These are phyloP conservation scores for Heliothis virescens DNA, from an alignment of 1,140 invertebrate species.

Conservation along the genomic window DNA sequence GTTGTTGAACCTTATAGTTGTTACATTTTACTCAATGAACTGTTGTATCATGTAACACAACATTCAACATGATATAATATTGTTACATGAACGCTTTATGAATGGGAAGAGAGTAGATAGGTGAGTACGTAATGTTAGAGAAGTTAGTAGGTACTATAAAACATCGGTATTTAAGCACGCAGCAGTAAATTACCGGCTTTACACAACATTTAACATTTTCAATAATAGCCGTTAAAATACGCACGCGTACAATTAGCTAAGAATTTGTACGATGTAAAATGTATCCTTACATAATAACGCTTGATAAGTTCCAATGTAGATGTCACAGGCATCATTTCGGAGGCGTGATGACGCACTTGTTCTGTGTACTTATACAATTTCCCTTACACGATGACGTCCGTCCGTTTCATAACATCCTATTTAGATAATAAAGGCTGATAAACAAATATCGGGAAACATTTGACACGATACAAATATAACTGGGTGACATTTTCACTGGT, in stretches of 20 bases:
- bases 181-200: not conserved
- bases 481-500: slow-evolving; percentile 59
- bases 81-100: not conserved
- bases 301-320: slow-evolving; percentile 40
- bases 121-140: not conserved
- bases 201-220: slow-evolving; percentile 4
- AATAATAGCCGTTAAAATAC: slow-evolving; percentile 8
- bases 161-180: not conserved
- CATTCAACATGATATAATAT: not conserved
- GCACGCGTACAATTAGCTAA: slow-evolving; percentile 25
- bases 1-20: not conserved
- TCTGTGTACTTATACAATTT: slow-evolving; percentile 41
- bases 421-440: slow-evolving; percentile 74
- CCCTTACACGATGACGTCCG: slow-evolving; percentile 66
- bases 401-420: slow-evolving; percentile 70
- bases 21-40: slow-evolving; percentile 9
- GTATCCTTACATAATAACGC: slow-evolving; percentile 43
- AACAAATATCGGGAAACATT: slow-evolving; percentile 62
- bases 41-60: not conserved
- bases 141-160: too few species aligned
- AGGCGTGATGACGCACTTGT: slow-evolving; percentile 60
- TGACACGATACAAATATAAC: slow-evolving; percentile 59
- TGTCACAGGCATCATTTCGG: slow-evolving; percentile 50
- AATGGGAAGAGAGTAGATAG: not conserved
- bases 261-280: slow-evolving; percentile 26